These are phyloP conservation scores for Caracal caracal DNA, from an alignment of 2,113 vertebrate genomes.

Conservation along the genomic window DNA sequence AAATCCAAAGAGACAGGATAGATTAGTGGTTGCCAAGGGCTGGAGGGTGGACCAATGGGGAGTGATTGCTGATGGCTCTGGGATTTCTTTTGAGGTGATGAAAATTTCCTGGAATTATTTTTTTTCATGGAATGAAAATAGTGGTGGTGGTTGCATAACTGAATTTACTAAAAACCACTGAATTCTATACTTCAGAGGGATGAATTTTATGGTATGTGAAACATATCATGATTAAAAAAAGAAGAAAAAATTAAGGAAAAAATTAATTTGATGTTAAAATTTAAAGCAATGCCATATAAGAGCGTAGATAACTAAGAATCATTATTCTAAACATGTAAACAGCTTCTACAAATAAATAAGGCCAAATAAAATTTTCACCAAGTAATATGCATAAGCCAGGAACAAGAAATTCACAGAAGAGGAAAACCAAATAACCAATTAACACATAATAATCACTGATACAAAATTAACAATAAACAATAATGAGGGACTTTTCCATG, in stretches of 20 bases:
- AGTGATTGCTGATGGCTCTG: neutral
- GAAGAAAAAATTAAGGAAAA: neutral
- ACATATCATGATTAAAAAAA: neutral
- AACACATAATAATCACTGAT: neutral
- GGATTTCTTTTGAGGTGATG: neutral
- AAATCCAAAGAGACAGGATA: neutral
- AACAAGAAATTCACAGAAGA: neutral
- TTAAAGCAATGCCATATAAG: neutral
- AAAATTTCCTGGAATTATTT: neutral
- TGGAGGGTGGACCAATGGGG: neutral
- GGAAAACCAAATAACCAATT: neutral
- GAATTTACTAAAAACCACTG: neutral
- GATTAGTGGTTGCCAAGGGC: neutral
- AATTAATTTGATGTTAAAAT: neutral
- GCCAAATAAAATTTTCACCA: conserved; percentile 6
- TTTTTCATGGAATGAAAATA: neutral
- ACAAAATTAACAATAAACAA: neutral
- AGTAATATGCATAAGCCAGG: neutral
- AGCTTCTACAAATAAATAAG: neutral
- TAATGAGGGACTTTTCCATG: neutral
- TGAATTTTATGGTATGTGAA: neutral
- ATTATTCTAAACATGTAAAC: neutral
- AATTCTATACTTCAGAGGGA: neutral
- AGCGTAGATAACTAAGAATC: neutral
- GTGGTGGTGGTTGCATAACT: neutral